A percentile compares a stretch with the other conserved stretches of the same genome.
These are phyloP conservation scores for Plagodis dolabraria DNA, from an alignment of 2,888 invertebrate genomes.

Conservation along the genomic window DNA sequence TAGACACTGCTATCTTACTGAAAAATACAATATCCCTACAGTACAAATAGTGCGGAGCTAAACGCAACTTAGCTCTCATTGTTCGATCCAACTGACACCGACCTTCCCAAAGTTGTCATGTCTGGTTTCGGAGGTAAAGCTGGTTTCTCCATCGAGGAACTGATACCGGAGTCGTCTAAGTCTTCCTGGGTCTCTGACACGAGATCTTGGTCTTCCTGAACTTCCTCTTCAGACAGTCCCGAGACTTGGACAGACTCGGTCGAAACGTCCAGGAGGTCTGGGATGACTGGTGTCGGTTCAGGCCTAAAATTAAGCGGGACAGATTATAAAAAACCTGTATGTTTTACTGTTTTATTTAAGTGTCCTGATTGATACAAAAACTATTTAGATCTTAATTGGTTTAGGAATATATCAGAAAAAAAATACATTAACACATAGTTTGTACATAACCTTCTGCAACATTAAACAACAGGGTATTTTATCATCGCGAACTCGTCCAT, in stretches of 20 bases:
- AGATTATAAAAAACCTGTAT: too few species aligned
- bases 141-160: conserved; percentile 53
- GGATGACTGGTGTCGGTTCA: conserved; percentile 12
- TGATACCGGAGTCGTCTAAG: conserved; percentile 41
- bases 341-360: too few species aligned
- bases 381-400: too few species aligned
- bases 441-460: too few species aligned
- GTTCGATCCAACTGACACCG: conserved; percentile 29
- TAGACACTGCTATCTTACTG: too few species aligned
- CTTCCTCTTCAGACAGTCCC: conserved; percentile 18
- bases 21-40: too few species aligned
- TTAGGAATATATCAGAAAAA: too few species aligned
- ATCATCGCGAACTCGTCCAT: too few species aligned
- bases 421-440: too few species aligned
- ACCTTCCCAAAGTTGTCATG: conserved; percentile 35
- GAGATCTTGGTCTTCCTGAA: conserved; percentile 5
- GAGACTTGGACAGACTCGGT: conserved; percentile 15
- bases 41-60: too few species aligned
- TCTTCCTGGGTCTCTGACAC: conserved; percentile 19
- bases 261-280: conserved; percentile 5
- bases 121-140: conserved; percentile 66
- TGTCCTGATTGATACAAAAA: too few species aligned
- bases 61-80: conserved; percentile 15
- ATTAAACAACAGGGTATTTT: too few species aligned
- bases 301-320: conserved; percentile 11